Evolutionary conservation across 2,888 invertebrate species (phyloP), one percentile per base, ranked within the genome.

Genomic region (Esperia sulphurella): DNA sequence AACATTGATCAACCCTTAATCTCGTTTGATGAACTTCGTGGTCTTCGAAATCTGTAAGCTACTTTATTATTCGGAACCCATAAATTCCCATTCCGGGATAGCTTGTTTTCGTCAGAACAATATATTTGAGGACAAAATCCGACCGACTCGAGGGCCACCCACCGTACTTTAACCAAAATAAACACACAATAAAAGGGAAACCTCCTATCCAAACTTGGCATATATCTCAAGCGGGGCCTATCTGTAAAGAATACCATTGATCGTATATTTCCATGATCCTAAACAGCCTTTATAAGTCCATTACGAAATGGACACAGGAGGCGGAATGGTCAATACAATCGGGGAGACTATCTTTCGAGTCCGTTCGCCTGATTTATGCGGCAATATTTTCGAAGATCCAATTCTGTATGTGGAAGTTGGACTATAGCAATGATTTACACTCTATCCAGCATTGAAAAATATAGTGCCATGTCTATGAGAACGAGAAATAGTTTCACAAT

Each of bases 211-310:
- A 73, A 79, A 79, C 71, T 78, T 77, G 63, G 63, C 66, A 57
- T 69, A 78, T 78, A 77, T 79, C 71, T 79, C 77, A 77, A 66
- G 48, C 59, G 55, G 49, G n/a, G 55, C 52, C 58, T 68, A 55
- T 66, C 59, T 63, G 55, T 51, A 49, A 61, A 68, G 62, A 72
- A 69, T 68, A 65, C 63, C 59, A 71, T 67, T 59, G 59, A 54
- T 56, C 62, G 59, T 65, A 66, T 61, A 73, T 77, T 75, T 67
- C 68, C 70, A 71, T 77, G 71, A 72, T 73, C 69, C 75, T 75
- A 71, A 81, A 74, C 69, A 75, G 75, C 67, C 70, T 75, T 79
- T 79, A 67, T 71, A 75, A 73, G 69, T 64, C 76, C 64, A 75
- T 80, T 82, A 77, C 71, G 64, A 70, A 78, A 74, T 71, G 68